Conservation (phyloP, 2,888 invertebrate species). For the Eremobia ochroleuca region DNA sequence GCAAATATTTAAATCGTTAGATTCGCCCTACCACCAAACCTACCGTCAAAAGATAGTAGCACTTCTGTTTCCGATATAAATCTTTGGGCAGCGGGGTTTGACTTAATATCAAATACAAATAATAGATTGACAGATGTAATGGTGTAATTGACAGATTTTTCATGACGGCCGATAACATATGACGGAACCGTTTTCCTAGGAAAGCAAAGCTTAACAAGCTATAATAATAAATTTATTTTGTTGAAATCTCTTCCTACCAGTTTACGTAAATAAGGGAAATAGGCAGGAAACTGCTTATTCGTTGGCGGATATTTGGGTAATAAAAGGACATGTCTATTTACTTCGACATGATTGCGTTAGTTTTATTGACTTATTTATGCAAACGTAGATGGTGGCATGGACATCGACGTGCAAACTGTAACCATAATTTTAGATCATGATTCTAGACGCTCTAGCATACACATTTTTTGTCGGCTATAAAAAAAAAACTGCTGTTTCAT, state of each 20-base stretch:
- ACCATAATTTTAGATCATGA: no score
- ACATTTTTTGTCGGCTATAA: neutral
- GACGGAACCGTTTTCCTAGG: neutral
- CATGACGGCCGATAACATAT: neutral
- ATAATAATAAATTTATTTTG: neutral
- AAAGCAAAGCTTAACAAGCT: neutral
- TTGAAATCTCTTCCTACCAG: neutral
- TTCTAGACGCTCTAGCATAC: no score
- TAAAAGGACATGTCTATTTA: neutral
- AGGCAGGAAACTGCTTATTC: slow-evolving; percentile 2
- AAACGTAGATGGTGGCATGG: neutral
- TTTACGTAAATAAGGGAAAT: neutral
- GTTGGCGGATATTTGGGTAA: slow-evolving; percentile 6
- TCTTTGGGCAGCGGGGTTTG: no score
- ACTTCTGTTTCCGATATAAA: no score
- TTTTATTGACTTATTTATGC: neutral
- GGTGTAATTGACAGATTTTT: neutral
- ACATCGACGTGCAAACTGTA: no score
- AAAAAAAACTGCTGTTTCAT: neutral
- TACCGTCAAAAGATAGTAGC: no score
- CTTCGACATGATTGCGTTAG: neutral
- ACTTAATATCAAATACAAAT: neutral
- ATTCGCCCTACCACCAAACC: no score
- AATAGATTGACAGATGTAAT: no score
- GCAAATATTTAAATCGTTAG: no score